Percentiles rank a stretch among this genome's conserved stretches.
These are phyloP conservation scores for Nibea albiflora DNA, from an alignment of 2,113 vertebrate genomes.

Conservation along the genomic window DNA sequence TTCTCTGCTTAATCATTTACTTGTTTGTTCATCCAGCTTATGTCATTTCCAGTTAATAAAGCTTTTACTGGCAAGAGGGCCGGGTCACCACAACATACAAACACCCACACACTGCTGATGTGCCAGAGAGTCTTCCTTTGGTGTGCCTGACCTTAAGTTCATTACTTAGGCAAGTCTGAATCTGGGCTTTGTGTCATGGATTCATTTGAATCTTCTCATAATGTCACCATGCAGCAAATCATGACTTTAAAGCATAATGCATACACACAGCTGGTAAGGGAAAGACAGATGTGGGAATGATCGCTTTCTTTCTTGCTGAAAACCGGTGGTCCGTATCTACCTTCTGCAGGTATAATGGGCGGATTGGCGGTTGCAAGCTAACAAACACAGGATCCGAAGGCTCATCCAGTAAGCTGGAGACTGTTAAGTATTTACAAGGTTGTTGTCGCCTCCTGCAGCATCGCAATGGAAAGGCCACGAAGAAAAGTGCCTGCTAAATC, in stretches of 20 bases:
- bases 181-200: not conserved
- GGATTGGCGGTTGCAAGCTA: too few species aligned
- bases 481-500: too few species aligned
- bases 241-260: not conserved
- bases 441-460: too few species aligned
- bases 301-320: too few species aligned
- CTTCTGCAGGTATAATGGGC: too few species aligned
- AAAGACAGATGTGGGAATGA: too few species aligned
- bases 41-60: conserved; percentile 13
- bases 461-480: too few species aligned
- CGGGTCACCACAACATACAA: conserved; percentile 46
- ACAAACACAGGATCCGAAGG: too few species aligned
- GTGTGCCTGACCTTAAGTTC: not conserved
- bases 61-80: conserved; percentile 47
- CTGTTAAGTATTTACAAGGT: too few species aligned
- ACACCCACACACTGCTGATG: conserved; percentile 22
- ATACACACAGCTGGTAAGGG: not conserved
- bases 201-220: too few species aligned
- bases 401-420: too few species aligned
- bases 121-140: not conserved
- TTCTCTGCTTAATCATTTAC: conserved; percentile 24
- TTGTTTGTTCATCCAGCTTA: not conserved
- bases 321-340: too few species aligned
- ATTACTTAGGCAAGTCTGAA: not conserved
- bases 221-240: not conserved